These are phyloP conservation scores for Sphyrna mokarran DNA, from an alignment of 2,113 vertebrate genomes.

Conservation along the genomic window DNA sequence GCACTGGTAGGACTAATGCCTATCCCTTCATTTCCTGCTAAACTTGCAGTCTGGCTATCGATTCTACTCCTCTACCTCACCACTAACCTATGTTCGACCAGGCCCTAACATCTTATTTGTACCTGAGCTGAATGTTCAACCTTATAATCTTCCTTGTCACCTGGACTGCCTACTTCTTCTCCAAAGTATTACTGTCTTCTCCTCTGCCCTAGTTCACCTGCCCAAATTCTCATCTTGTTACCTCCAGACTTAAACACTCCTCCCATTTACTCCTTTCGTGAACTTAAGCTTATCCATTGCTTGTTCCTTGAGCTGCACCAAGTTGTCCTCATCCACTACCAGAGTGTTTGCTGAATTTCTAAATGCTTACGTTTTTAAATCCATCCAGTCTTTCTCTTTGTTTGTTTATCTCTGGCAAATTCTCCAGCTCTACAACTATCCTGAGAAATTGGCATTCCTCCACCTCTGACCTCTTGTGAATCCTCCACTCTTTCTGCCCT, in stretches of 20 bases:
- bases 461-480: neutral
- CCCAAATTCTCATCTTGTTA: neutral
- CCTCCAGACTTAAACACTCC: neutral
- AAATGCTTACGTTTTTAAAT: neutral
- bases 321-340: neutral
- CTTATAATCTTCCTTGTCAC: neutral
- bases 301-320: neutral
- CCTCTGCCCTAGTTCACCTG: neutral
- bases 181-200: neutral
- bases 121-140: neutral
- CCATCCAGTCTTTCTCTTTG: neutral
- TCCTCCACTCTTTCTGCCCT: neutral
- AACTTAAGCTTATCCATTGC: neutral
- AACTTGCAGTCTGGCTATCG: neutral
- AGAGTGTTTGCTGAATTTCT: neutral
- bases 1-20: neutral
- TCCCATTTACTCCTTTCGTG: neutral
- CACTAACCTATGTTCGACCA: neutral
- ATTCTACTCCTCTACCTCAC: neutral
- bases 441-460: neutral
- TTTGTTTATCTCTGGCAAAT: too few species aligned
- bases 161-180: neutral
- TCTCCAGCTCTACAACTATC: neutral
- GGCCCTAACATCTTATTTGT: neutral
- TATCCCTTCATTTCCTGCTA: neutral